These are phyloP conservation scores for Tetragonisca angustula DNA, from an alignment of 2,888 invertebrate species.

Conservation along the genomic window DNA sequence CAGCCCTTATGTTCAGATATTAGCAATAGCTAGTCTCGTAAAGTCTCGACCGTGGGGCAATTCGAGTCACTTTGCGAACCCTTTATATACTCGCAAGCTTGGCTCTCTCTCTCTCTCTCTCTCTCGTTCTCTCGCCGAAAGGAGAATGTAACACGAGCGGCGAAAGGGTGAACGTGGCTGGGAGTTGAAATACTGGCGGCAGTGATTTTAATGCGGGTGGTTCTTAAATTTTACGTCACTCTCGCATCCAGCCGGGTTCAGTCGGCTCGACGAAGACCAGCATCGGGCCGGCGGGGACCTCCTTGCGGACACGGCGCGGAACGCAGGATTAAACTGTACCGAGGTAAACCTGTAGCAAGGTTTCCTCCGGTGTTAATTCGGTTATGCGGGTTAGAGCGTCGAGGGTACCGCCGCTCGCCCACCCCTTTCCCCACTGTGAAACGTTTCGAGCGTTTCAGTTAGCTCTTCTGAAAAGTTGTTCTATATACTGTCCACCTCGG, in stretches of 20 bases:
- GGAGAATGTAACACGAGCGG: constrained; percentile 42
- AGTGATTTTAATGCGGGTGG: constrained; percentile 80
- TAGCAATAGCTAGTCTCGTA: constrained; percentile 83
- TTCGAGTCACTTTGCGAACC: constrained; percentile 83
- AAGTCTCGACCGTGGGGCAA: constrained; percentile 80
- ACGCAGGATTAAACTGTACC: constrained; percentile 72
- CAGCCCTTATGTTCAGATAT: constrained; percentile 78
- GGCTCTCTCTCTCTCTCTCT: constrained; percentile 10
- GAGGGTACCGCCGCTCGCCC: constrained; percentile 24
- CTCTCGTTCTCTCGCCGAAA: no score
- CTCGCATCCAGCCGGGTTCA: constrained; percentile 31
- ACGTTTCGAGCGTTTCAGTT: constrained; percentile 44
- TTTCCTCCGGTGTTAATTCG: constrained; percentile 70
- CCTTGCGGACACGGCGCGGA: constrained; percentile 56
- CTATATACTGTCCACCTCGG: neutral
- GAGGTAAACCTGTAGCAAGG: constrained; percentile 69
- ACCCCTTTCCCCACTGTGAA: constrained; percentile 24
- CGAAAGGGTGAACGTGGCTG: constrained; percentile 36
- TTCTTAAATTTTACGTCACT: constrained; percentile 78
- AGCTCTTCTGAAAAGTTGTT: constrained; percentile 46
- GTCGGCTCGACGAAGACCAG: constrained; percentile 32
- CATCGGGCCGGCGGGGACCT: constrained; percentile 1
- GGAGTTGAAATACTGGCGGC: constrained; percentile 73
- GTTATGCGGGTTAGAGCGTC: constrained; percentile 70
- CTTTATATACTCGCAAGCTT: constrained; percentile 78